Conservation (phyloP, 2,113 vertebrate genomes). For the Brachyhypopomus gauderio region DNA sequence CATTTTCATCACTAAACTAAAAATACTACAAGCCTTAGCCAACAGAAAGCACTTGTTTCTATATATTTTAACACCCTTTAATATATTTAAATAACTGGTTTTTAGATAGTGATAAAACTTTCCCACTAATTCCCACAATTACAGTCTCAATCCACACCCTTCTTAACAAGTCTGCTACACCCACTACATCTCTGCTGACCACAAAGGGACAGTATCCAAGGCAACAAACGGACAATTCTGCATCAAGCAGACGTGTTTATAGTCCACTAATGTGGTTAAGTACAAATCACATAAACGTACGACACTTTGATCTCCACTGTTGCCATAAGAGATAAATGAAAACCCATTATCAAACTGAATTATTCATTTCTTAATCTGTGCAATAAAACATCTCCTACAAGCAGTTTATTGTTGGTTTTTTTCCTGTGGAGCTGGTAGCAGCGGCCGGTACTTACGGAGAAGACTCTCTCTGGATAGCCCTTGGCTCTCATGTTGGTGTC, state of each 20-base stretch:
- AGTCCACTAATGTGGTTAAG: slow-evolving; percentile 22
- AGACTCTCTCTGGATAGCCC: slow-evolving; percentile 93
- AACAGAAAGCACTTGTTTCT: too few species aligned
- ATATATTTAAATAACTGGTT: background rate
- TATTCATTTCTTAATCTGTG: slow-evolving; percentile 26
- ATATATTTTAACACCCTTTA: background rate
- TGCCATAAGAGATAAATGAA: slow-evolving; percentile 8
- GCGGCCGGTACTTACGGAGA: slow-evolving; percentile 81
- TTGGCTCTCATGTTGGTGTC: slow-evolving; percentile 99
- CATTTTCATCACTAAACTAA: too few species aligned
- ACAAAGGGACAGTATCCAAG: slow-evolving; percentile 16
- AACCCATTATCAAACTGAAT: slow-evolving; percentile 22
- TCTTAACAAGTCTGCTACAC: background rate
- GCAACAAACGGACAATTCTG: background rate
- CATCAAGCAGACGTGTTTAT: slow-evolving; percentile 6
- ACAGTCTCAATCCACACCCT: background rate
- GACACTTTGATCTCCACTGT: slow-evolving; percentile 23
- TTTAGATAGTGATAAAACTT: too few species aligned
- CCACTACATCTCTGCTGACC: background rate
- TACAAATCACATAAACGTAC: slow-evolving; percentile 7
- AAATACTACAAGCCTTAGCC: too few species aligned
- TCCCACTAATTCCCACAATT: background rate
- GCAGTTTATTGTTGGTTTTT: background rate
- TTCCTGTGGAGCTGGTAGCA: background rate
- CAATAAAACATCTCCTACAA: background rate